These are phyloP conservation scores for Orchesella cincta DNA, from an alignment of 1,140 invertebrate genomes.

Conservation along the genomic window DNA sequence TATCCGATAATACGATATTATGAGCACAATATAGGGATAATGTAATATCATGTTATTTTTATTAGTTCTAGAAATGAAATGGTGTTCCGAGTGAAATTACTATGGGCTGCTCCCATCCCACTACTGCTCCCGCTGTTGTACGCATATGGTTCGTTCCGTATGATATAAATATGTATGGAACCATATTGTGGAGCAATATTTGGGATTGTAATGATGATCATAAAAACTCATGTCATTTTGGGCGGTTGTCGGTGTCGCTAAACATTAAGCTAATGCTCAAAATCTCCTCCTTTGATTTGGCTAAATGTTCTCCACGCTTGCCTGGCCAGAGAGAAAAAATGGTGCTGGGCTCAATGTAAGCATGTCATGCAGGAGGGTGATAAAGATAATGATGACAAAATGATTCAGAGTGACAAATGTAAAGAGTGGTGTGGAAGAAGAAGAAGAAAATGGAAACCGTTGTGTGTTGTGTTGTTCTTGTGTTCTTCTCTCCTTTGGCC, in stretches of 20 bases:
- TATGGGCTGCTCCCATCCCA: too few relatives aligned
- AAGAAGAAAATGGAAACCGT: not conserved
- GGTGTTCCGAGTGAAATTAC: too few relatives aligned
- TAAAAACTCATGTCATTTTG: constrained; percentile 7
- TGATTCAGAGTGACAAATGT: not conserved
- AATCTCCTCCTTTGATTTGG: not conserved
- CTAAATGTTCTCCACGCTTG: not conserved
- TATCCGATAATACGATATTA: too few relatives aligned
- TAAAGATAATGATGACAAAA: constrained; percentile 14
- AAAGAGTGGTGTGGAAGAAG: not conserved
- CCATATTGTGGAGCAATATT: too few relatives aligned
- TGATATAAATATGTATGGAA: too few relatives aligned
- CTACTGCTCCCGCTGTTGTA: too few relatives aligned
- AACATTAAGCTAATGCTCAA: constrained; percentile 7
- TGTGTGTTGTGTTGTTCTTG: too few relatives aligned
- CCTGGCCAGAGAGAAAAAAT: not conserved
- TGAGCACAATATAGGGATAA: too few relatives aligned
- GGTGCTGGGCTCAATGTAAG: too few relatives aligned
- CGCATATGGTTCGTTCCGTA: too few relatives aligned
- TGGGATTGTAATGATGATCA: not conserved
- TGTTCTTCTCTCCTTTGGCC: not conserved
- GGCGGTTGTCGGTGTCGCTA: not conserved
- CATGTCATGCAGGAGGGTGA: not conserved
- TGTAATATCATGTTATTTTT: too few relatives aligned
- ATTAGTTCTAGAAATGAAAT: too few relatives aligned